Percentiles rank a stretch among this genome's conserved stretches.
Evolutionary conservation across 1,140 invertebrate genomes (phyloP).

Genomic region (Chrysomallon squamiferum): DNA sequence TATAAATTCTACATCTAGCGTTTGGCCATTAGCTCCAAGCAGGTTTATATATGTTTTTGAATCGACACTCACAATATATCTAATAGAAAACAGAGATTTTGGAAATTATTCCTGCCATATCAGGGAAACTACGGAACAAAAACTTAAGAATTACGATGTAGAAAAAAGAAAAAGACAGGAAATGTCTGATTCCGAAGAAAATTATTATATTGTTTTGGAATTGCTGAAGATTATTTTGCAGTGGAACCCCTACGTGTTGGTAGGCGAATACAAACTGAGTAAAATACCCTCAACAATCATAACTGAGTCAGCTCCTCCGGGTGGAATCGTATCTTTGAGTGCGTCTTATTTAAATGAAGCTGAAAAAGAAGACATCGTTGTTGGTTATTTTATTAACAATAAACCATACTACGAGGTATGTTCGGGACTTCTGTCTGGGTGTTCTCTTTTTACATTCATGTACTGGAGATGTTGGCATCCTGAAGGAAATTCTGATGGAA

Average conservation of each 20-base stretch:
- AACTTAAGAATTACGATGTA: neutral
- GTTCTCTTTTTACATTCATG: neutral
- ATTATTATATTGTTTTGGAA: neutral
- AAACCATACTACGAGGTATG: neutral
- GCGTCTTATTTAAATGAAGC: neutral
- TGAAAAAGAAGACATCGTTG: neutral
- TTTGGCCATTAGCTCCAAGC: neutral
- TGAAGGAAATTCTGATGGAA: neutral
- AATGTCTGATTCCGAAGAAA: neutral
- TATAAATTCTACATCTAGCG: neutral
- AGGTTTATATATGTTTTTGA: neutral
- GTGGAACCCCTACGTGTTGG: neutral
- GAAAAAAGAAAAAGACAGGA: neutral
- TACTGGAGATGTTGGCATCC: neutral
- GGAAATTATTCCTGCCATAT: constrained; percentile 5
- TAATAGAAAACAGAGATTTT: neutral
- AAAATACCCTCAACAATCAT: neutral
- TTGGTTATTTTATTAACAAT: neutral
- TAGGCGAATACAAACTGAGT: neutral
- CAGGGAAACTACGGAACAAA: neutral
- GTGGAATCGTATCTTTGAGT: neutral
- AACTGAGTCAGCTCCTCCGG: neutral
- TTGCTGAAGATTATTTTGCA: too few relatives aligned
- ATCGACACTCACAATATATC: neutral
- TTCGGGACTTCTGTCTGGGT: neutral